phyloP scores from a whole-genome alignment of 2,113 vertebrate genomes.

The Rhodinocichla rosea region DNA sequence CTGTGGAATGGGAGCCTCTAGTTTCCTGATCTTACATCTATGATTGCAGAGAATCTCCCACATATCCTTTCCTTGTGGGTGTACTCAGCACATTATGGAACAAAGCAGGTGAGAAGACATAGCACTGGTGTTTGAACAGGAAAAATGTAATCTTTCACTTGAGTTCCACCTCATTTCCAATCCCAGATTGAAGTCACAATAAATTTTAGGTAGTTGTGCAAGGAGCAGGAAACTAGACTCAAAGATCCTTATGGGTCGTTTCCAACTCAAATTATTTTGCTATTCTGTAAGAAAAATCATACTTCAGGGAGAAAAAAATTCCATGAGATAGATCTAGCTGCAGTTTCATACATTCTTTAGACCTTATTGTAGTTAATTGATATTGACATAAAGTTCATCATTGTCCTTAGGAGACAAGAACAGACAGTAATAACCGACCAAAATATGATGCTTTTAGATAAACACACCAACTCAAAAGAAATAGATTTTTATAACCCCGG shows the following conservation, averaged over 20 bases:
- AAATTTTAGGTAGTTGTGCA: neutral
- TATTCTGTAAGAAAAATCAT: neutral
- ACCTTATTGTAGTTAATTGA: neutral
- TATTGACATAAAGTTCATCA: neutral
- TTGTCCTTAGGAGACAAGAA: neutral
- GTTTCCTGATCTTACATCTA: neutral
- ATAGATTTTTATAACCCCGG: accelerated
- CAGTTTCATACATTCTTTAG: neutral
- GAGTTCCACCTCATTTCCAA: neutral
- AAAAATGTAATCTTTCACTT: neutral
- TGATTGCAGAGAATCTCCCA: neutral
- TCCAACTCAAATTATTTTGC: neutral
- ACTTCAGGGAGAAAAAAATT: neutral
- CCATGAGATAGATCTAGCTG: neutral
- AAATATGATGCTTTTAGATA: neutral
- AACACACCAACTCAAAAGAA: neutral
- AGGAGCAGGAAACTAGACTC: neutral
- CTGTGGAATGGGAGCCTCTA: neutral
- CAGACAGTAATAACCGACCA: neutral
- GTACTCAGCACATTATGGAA: neutral
- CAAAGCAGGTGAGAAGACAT: neutral
- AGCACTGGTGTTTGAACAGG: neutral
- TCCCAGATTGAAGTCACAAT: neutral
- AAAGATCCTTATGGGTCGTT: neutral
- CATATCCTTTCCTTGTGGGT: neutral